Conservation (phyloP, 2,113 vertebrate species). For the Phasianus colchicus region DNA sequence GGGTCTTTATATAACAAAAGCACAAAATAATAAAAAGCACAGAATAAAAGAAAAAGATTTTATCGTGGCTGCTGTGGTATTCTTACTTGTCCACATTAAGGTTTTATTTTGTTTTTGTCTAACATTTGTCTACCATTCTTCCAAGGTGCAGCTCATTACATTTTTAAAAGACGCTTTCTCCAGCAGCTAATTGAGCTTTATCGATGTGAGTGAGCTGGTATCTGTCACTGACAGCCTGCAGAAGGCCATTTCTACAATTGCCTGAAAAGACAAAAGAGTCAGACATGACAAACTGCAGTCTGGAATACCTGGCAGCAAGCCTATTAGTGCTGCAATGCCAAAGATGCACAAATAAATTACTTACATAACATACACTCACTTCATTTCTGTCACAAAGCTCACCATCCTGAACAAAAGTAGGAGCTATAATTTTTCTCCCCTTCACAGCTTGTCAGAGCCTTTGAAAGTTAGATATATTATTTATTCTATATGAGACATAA, state of each 20-base stretch:
- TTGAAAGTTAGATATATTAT: conserved; percentile 50
- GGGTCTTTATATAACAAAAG: neutral
- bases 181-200: conserved; percentile 70
- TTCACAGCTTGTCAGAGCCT: conserved; percentile 20
- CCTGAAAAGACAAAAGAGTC: conserved; percentile 70
- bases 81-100: neutral
- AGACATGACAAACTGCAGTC: conserved; percentile 70
- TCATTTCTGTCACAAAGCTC: conserved; percentile 62
- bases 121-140: conserved; percentile 38
- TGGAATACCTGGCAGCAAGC: conserved; percentile 69
- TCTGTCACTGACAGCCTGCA: conserved; percentile 73
- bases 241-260: conserved; percentile 75
- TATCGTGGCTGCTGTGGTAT: neutral
- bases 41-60: neutral
- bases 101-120: conserved; percentile 42
- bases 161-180: conserved; percentile 73
- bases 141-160: conserved; percentile 39
- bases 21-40: neutral
- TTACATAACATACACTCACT: conserved; percentile 55
- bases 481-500: conserved; percentile 63
- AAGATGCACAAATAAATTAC: conserved; percentile 73
- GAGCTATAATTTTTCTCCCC: conserved; percentile 3
- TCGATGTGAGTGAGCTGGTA: conserved; percentile 60
- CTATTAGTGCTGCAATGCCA: conserved; percentile 58
- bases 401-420: conserved; percentile 50